phyloP scores from a whole-genome alignment of 1,140 invertebrate genomes.

The Batillaria attramentaria region DNA sequence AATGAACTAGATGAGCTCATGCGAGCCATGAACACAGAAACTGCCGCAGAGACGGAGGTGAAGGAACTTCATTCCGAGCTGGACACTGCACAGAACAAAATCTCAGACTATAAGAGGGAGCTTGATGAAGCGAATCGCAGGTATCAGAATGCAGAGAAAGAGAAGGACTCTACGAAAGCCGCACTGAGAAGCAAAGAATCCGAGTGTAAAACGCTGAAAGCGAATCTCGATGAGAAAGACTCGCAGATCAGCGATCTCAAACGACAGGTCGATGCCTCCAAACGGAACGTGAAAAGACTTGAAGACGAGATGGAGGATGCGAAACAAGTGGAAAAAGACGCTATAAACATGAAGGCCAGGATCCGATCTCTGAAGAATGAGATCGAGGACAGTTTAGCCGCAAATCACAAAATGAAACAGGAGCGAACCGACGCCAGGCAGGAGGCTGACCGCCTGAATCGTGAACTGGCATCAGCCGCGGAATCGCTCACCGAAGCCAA shows the following conservation, averaged over 20 bases:
- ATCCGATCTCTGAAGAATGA: constrained; percentile 35
- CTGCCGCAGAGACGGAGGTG: constrained; percentile 22
- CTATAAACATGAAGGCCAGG: constrained; percentile 30
- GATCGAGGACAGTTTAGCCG: constrained; percentile 33
- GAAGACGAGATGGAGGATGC: constrained; percentile 30
- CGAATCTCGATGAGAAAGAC: constrained; percentile 27
- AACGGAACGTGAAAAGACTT: constrained; percentile 23
- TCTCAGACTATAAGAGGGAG: constrained; percentile 24
- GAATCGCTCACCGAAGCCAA: constrained; percentile 11
- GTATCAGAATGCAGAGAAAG: constrained; percentile 25
- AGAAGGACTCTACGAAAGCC: constrained; percentile 24
- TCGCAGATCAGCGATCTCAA: constrained; percentile 29
- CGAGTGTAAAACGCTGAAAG: constrained; percentile 26
- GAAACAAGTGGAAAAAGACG: constrained; percentile 34
- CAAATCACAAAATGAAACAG: constrained; percentile 36
- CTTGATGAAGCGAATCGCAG: constrained; percentile 28
- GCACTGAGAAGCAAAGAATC: constrained; percentile 26
- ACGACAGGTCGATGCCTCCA: constrained; percentile 18
- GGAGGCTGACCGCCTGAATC: constrained; percentile 28
- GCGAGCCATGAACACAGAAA: constrained; percentile 28
- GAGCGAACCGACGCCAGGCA: constrained; percentile 35
- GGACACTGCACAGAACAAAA: constrained; percentile 29
- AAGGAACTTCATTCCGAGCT: constrained; percentile 24
- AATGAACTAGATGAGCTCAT: constrained; percentile 34
- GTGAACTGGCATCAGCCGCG: background rate